phyloP scores from a whole-genome alignment of 2,888 invertebrate species.

The Apamea sordens region DNA sequence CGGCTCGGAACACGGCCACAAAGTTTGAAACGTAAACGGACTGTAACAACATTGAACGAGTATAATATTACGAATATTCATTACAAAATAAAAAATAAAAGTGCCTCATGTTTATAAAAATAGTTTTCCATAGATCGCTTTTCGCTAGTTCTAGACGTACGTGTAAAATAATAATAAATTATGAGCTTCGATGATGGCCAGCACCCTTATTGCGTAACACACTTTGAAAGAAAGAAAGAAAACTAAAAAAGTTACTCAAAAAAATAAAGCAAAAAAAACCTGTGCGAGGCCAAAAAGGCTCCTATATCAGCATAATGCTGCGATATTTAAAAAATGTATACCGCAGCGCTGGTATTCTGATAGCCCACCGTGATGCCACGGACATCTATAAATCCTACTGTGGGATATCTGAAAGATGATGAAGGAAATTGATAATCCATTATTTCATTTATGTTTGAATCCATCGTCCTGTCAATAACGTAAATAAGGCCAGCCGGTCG shows the following conservation, averaged over 20 bases:
- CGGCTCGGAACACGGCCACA: neutral
- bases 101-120: slow-evolving; percentile 65
- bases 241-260: no score
- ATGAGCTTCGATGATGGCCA: slow-evolving; percentile 15
- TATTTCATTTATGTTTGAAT: neutral
- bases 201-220: neutral
- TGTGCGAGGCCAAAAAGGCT: no score
- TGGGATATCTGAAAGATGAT: neutral
- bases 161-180: neutral
- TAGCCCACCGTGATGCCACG: no score
- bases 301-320: no score
- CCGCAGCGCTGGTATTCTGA: no score
- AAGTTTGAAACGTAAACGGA: neutral
- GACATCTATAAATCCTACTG: no score
- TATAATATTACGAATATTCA: slow-evolving; percentile 18
- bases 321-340: no score
- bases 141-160: slow-evolving; percentile 30
- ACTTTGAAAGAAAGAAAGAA: no score
- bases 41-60: neutral
- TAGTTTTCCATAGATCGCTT: slow-evolving; percentile 36
- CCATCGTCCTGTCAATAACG: neutral
- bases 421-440: neutral
- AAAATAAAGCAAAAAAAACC: no score
- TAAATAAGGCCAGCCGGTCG: neutral
- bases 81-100: slow-evolving; percentile 63